These are phyloP conservation scores for Zaprionus taronus DNA, from an alignment of 1,140 invertebrate species.

Conservation along the genomic window DNA sequence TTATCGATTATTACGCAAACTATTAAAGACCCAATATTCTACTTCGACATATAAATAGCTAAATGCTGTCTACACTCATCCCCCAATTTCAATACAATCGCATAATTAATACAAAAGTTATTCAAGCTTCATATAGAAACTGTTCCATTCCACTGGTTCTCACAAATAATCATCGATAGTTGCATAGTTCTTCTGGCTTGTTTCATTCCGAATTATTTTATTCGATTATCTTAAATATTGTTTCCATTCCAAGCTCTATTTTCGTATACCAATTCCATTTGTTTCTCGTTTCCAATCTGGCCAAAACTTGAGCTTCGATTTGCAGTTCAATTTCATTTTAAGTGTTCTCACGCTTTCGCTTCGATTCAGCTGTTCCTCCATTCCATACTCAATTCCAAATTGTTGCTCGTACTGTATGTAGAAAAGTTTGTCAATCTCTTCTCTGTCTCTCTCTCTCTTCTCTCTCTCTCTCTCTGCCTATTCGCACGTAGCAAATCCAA, in stretches of 20 bases:
- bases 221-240: background rate
- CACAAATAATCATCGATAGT: no score
- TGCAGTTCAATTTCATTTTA: slow-evolving; percentile 1
- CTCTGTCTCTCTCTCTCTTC: background rate
- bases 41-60: no score
- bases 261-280: background rate
- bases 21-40: no score
- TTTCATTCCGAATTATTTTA: background rate
- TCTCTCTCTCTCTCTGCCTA: background rate
- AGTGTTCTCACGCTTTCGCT: background rate
- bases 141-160: no score
- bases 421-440: slow-evolving; percentile 13
- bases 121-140: no score
- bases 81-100: no score
- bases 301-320: background rate
- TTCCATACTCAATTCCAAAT: background rate
- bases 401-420: slow-evolving; percentile 7
- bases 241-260: background rate
- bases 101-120: no score
- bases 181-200: no score
- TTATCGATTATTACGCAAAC: no score
- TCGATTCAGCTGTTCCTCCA: background rate
- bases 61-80: rapidly evolving
- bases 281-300: background rate
- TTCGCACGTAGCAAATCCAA: slow-evolving; percentile 74